Conservation (phyloP, 2,797 vertebrate genomes). For the Salarias fasciatus region DNA sequence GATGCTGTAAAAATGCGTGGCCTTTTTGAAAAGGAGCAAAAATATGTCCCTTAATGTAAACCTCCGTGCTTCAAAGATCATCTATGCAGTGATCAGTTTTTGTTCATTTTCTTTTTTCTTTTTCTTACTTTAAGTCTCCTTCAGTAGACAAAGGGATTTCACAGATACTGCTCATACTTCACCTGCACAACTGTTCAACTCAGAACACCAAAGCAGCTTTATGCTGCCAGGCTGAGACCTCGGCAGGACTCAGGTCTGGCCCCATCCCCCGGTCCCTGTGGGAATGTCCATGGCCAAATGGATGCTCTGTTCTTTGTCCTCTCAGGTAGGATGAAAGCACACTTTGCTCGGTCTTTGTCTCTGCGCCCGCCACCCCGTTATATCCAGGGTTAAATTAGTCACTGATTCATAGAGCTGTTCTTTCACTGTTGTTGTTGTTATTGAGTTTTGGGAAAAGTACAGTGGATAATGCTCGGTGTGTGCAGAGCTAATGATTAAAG, state of each 20-base stretch:
- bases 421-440: conserved; percentile 55
- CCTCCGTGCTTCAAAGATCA: too few species aligned
- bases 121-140: too few species aligned
- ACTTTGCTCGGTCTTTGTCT: neutral
- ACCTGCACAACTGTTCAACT: conserved; percentile 15
- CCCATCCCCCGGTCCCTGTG: conserved; percentile 25
- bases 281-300: conserved; percentile 41
- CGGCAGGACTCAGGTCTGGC: neutral
- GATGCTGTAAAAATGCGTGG: too few species aligned
- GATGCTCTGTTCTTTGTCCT: conserved; percentile 62
- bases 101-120: too few species aligned
- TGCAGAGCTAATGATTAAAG: conserved; percentile 8
- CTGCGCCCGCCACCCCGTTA: conserved; percentile 6
- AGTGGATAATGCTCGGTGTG: conserved; percentile 5
- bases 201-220: neutral
- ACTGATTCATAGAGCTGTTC: conserved; percentile 18
- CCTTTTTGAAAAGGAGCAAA: too few species aligned
- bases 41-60: too few species aligned
- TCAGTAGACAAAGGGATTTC: too few species aligned
- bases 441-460: conserved; percentile 29
- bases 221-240: conserved; percentile 9
- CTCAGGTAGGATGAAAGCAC: conserved; percentile 12
- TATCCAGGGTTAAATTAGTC: conserved; percentile 5
- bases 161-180: conserved; percentile 6
- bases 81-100: neutral